Percentiles rank a stretch among this genome's conserved stretches.
Conservation (phyloP, 1,140 invertebrate genomes). For the Paracyclopina nana region DNA sequence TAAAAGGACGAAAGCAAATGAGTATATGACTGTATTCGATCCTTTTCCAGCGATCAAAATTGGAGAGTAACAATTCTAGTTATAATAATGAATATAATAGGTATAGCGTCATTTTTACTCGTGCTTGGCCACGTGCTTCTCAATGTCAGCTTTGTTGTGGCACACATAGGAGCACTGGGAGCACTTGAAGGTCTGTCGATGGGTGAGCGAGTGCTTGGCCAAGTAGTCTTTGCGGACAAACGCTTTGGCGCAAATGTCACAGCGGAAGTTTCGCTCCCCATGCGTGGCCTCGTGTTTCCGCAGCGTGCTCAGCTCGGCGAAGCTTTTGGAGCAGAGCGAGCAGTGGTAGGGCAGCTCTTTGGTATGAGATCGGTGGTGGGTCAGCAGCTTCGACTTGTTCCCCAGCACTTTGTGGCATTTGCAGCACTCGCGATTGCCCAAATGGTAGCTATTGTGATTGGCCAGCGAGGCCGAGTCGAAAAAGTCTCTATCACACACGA, state of each 20-base stretch:
- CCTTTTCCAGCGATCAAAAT: no score
- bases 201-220: background rate
- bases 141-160: conserved; percentile 3
- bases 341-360: conserved; percentile 8
- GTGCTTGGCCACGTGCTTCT: conserved; percentile 3
- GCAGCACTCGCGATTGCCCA: background rate
- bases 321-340: background rate
- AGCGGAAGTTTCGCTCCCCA: conserved; percentile 7
- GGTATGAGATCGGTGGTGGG: conserved; percentile 9
- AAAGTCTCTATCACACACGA: conserved; percentile 8
- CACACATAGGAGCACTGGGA: conserved; percentile 10
- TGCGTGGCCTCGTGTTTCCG: conserved; percentile 8
- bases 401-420: conserved; percentile 2
- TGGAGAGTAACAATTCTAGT: no score
- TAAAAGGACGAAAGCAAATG: no score
- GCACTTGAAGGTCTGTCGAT: conserved; percentile 12
- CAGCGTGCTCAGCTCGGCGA: background rate
- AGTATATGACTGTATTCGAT: no score
- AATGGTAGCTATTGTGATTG: conserved; percentile 4
- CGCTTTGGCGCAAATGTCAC: conserved; percentile 9
- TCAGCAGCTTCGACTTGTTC: conserved; percentile 2
- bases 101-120: no score
- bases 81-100: no score
- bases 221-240: conserved; percentile 14
- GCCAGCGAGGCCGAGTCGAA: background rate